Base-by-base conservation (phyloP, 1,140 invertebrate species). In the Lasaia peninsularis region DNA sequence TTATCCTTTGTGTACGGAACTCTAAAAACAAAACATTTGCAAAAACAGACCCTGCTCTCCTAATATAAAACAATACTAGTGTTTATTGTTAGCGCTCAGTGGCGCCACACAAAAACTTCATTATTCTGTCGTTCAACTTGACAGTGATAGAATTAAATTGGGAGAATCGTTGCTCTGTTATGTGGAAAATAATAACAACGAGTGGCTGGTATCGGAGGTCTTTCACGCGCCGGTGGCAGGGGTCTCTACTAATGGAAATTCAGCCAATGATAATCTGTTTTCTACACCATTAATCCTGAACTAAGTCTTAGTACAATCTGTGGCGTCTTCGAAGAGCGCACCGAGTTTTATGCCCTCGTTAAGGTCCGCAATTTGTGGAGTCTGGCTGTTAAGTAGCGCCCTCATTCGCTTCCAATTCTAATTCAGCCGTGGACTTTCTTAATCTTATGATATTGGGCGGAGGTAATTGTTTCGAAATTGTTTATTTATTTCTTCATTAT, bases 101-200 rank as follows among this genome's bases (percentile, higher is more conserved):
- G 61, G 53, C 70, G 59, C 71, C 60, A 65, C 71, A 78, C 75
- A 73, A 71, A 69, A 64, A 81, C 58, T 88, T 88, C 85, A 88
- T 84, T 80, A 78, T 80, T 62, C 73, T 78, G 80, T 80, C 77
- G 77, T 78, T 80, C 78, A 79, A 80, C 69, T 63, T 82, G 85
- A 88, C 85, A 85, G 73, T 83, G 84, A 88, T 88, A 83, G 82
- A 88, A 88, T 88, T 88, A 86, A 88, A 88, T 83, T 79, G 81
- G 78, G 73, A 83, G 69, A 74, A 61, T 71, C 78, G 78, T 73
- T 80, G 80, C 71, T 73, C 77, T 69, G 78, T 81, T 81, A 79
- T 83, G 82, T 88, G 82, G 82, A 88, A 88, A 88, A 88, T 88
- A 88, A 88, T 88, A 88, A 85, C 81, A 81, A 58, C 63, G 71